Evolutionary conservation across 2,888 invertebrate genomes (phyloP), one percentile per base, ranked within the genome.

Genomic region (Drosophila histrio): DNA sequence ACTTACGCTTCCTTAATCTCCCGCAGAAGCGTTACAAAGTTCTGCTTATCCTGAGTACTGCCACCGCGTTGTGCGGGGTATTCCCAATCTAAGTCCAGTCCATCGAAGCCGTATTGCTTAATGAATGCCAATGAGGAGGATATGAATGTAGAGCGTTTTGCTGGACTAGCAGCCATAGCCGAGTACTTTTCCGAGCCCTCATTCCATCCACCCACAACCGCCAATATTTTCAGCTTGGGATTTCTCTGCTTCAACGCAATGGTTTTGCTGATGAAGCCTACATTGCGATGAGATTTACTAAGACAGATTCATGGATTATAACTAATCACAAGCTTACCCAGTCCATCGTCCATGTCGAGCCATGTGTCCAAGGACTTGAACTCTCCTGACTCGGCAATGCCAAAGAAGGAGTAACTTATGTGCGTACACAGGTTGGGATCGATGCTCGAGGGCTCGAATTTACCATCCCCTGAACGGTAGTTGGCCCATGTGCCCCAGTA

Each of bases 181-280:
- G 97, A 96, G 91, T 97, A 97, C 89, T 97, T 97, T 1, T 95
- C 96, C 0, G 96, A 96, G 0, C 97, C 97, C 91, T 98, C 97
- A 88, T 97, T 97, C 98, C 98, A 98, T 0, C 98, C 98, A 8
- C 98, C 98, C 54, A 98, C 94, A 1, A 97, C 97, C 3, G 98
- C 93, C 1, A 97, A 91, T 0, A 97, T 95, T 90, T 96, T 97
- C 0, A 89, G 54, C 0, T 79, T 74, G 0, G 87, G 79, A 57
- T 89, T 89, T 2, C 5, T 38, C 2, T 73, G 39, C 60, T 89
- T 89, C 28, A 89, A 41, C 0, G 74, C 86, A 34, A 88, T 75
- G 0, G 80, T 66, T 32, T 79, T 71, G 19, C 59, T 70, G n/a
- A 89, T 84, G 2, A 75, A 72, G 17, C 59, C 89, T 81, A 6